phyloP scores from a whole-genome alignment of 1,140 invertebrate species.

The Batillaria attramentaria region DNA sequence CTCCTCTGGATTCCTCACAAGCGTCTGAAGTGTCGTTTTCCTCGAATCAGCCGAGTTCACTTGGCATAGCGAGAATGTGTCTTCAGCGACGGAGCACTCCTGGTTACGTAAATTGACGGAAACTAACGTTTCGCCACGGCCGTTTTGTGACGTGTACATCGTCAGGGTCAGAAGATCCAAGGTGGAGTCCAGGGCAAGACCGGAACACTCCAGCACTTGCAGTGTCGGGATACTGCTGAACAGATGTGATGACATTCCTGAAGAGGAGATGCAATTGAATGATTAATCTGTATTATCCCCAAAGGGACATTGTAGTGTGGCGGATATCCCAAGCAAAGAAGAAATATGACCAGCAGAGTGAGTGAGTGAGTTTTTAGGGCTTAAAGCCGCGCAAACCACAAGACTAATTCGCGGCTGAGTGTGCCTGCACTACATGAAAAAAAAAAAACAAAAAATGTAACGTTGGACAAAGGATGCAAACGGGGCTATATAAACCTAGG shows the following conservation, averaged over 20 bases:
- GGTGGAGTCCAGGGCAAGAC: neutral
- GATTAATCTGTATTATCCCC: neutral
- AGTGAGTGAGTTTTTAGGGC: no score
- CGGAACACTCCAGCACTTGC: constrained; percentile 16
- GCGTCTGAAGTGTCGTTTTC: constrained; percentile 14
- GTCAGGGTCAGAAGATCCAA: constrained; percentile 19
- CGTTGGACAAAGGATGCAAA: no score
- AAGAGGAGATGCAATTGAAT: neutral
- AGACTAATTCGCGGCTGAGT: no score
- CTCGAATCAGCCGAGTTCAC: constrained; percentile 6
- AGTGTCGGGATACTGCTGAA: constrained; percentile 2
- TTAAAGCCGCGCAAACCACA: no score
- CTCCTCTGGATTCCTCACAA: constrained; percentile 13
- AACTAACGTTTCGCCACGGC: constrained; percentile 9
- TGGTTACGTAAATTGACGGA: constrained; percentile 17
- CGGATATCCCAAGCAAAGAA: no score
- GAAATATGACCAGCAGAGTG: no score
- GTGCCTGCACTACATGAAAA: no score
- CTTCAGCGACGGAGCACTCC: constrained; percentile 20
- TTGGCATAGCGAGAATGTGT: constrained; percentile 23
- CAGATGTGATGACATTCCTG: neutral
- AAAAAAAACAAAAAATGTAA: no score
- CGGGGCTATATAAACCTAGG: no score
- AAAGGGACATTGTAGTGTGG: no score
- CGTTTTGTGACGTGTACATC: constrained; percentile 10